phyloP scores from a whole-genome alignment of 2,113 vertebrate genomes.

The Hippolais icterina region DNA sequence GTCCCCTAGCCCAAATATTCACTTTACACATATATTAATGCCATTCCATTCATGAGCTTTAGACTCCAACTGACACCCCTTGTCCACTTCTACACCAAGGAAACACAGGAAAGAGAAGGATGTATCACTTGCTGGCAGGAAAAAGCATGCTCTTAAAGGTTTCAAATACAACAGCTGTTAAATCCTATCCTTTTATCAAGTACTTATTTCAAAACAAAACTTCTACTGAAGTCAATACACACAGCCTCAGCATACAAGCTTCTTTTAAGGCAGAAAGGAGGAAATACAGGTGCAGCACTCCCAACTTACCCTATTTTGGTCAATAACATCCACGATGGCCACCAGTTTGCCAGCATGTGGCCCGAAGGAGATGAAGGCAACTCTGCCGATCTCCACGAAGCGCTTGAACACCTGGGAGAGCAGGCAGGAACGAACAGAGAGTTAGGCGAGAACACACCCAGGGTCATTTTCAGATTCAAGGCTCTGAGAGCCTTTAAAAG shows the following conservation, averaged over 20 bases:
- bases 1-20: not conserved
- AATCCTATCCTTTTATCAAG: accelerated
- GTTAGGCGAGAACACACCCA: accelerated
- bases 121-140: accelerated
- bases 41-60: not conserved
- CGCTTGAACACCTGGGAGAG: constrained; percentile 90
- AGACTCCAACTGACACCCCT: not conserved
- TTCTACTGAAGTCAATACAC: accelerated
- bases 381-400: constrained; percentile 93
- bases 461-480: accelerated
- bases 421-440: accelerated
- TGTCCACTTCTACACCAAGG: not conserved
- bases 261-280: not conserved
- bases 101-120: not conserved
- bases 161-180: not conserved
- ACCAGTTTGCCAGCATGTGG: constrained; percentile 92
- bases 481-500: too few relatives aligned
- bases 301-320: constrained; percentile 88
- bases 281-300: accelerated
- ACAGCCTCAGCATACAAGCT: accelerated
- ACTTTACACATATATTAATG: not conserved
- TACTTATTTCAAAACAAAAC: not conserved
- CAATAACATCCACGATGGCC: constrained; percentile 94
- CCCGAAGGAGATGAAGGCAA: constrained; percentile 91
- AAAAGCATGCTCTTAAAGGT: not conserved